Base-by-base conservation (phyloP, 1,140 invertebrate species). In the Dendrolimus punctatus region DNA sequence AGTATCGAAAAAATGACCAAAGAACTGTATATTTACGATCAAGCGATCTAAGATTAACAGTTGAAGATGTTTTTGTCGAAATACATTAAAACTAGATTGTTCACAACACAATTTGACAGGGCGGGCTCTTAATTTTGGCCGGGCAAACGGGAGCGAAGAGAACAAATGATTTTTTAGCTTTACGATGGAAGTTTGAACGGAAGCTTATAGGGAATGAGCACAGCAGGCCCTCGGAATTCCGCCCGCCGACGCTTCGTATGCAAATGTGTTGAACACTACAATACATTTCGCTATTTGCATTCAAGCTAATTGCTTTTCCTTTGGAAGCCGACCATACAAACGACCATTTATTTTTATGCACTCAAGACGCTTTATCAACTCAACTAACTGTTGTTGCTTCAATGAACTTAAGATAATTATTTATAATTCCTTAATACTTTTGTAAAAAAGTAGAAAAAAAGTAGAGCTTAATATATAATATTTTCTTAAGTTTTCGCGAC, bases 281-380 rank as follows among this genome's bases (percentile, higher is more conserved):
- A 77, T 77, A 77, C 71, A 73, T 82, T 78, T 75, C 57, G 66
- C 67, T 74, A 75, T 76, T 76, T 74, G 66, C 68, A 70, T 73
- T 78, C 61, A 8, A 68, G 68, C 72, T 82, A 82, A 82, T 82
- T 80, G 76, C 73, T 75, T 78, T 77, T 76, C 70, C 73, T 78
- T 75, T 78, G 64, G 59, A 66, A 67, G 63, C 61, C 55, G 55
- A 52, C 47, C 57, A 56, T 68, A 68, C 66, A 70, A 73, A 75
- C 68, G 60, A 68, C 48, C 61, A 56, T 60, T 67, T 68, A 71
- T 66, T 76, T 72, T 70, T 72, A 78, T 76, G 64, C 64, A 56
- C 51, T 47, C 53, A 43, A 49, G 57, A 62, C 61, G 62, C 62
- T 64, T 76, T 69, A 66, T 71, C 63, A 61, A 64, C 52, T 51